Evolutionary conservation across 2,888 invertebrate genomes (phyloP).

Genomic region (Eristalis pertinax): DNA sequence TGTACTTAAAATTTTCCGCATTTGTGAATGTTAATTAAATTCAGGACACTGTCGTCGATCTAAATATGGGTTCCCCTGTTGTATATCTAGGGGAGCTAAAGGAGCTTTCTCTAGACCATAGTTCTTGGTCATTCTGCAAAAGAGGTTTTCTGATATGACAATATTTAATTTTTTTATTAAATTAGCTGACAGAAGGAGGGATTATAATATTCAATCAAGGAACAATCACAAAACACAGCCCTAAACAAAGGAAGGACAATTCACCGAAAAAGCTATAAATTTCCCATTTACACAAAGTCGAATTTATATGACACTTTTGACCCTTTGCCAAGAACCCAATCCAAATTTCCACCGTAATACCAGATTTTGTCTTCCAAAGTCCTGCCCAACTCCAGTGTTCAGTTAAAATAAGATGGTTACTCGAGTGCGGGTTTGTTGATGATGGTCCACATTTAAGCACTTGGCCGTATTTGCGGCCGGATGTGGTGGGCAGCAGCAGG

Average conservation of each 20-base stretch:
- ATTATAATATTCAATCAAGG: constrained; percentile 68
- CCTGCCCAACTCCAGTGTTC: constrained; percentile 27
- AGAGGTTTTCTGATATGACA: constrained; percentile 47
- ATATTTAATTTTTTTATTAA: constrained; percentile 41
- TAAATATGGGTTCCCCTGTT: constrained; percentile 23
- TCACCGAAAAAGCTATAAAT: constrained; percentile 74
- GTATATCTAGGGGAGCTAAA: background rate
- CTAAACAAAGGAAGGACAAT: constrained; percentile 65
- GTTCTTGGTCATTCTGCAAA: constrained; percentile 56
- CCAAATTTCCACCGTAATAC: constrained; percentile 64
- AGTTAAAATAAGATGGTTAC: constrained; percentile 72
- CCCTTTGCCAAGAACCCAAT: constrained; percentile 75
- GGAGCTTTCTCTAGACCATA: background rate
- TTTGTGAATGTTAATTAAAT: constrained; percentile 70
- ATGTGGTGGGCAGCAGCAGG: constrained; percentile 59
- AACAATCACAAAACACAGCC: constrained; percentile 64
- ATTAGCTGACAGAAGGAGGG: constrained; percentile 68
- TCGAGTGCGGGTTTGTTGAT: constrained; percentile 58
- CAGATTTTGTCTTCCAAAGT: constrained; percentile 61
- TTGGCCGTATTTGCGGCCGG: constrained; percentile 33
- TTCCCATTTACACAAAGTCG: constrained; percentile 79
- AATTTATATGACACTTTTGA: constrained; percentile 80
- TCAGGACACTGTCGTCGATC: constrained; percentile 55
- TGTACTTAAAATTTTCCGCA: constrained; percentile 72
- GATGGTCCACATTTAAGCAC: constrained; percentile 45